These are phyloP conservation scores for Delphinus delphis DNA, from an alignment of 2,113 vertebrate genomes.

Conservation along the genomic window DNA sequence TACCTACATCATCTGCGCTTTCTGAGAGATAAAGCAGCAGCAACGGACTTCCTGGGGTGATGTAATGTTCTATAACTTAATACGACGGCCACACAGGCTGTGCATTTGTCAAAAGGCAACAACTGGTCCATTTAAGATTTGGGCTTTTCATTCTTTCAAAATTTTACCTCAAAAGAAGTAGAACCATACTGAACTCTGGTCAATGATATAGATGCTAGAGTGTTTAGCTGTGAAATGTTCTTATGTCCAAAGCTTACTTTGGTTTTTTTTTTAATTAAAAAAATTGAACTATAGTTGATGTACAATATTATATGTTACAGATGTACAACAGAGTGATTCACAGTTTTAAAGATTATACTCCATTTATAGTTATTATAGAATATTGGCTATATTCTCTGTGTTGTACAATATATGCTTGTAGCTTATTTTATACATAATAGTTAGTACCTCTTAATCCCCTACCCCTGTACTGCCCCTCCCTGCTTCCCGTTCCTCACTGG, in stretches of 20 bases:
- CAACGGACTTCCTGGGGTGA: not conserved
- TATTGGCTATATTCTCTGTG: not conserved
- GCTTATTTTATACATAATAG: not conserved
- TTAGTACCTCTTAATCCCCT: not conserved
- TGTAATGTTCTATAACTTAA: not conserved
- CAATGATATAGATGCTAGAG: not conserved
- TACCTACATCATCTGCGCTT: not conserved
- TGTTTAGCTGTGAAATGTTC: not conserved
- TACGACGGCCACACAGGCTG: no score
- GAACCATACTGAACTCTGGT: not conserved
- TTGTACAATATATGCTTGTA: not conserved
- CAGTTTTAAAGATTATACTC: not conserved
- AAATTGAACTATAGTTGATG: not conserved
- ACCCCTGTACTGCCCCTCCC: not conserved
- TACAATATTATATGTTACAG: not conserved
- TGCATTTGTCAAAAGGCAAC: not conserved
- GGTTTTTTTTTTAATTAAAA: not conserved
- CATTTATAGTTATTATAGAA: not conserved
- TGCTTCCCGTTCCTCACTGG: not conserved
- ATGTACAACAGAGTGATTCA: not conserved
- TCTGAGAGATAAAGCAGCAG: not conserved
- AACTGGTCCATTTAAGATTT: not conserved
- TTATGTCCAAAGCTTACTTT: not conserved
- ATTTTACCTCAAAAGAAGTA: not conserved
- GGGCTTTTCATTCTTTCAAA: not conserved